A percentile compares a stretch with the other conserved stretches of the same genome.
phyloP scores from a whole-genome alignment of 2,113 vertebrate species.

The Zapornia atra region DNA sequence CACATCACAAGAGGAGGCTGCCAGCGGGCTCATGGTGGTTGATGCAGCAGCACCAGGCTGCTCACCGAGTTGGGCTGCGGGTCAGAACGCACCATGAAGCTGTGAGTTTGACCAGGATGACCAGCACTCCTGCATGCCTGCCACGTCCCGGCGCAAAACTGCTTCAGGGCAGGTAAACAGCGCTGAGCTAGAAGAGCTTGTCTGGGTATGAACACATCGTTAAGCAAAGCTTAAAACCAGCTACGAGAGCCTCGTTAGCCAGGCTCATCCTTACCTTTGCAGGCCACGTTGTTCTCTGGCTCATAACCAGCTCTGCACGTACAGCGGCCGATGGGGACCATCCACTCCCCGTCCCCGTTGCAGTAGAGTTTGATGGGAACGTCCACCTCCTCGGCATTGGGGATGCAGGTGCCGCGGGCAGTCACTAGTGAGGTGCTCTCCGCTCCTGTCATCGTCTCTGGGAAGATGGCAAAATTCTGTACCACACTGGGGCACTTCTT shows the following conservation, averaged over 20 bases:
- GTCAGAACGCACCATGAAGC: fast-evolving
- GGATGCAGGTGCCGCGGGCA: constrained; percentile 91
- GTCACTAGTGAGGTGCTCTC: constrained; percentile 98
- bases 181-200: background rate
- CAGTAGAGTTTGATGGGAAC: constrained; percentile 99
- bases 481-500: constrained; percentile 98
- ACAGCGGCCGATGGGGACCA: constrained; percentile 97
- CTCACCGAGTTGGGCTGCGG: fast-evolving
- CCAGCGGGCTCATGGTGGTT: background rate
- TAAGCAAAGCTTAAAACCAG: background rate
- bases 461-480: constrained; percentile 96
- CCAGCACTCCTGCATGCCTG: background rate
- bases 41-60: fast-evolving
- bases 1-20: background rate
- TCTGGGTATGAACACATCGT: background rate
- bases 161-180: fast-evolving
- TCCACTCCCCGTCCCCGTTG: constrained; percentile 98
- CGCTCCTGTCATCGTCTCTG: constrained; percentile 96
- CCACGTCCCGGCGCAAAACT: background rate
- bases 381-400: constrained; percentile 94
- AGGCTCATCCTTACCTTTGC: constrained; percentile 84
- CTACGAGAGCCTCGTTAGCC: background rate
- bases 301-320: constrained; percentile 97
- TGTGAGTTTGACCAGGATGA: background rate
- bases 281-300: constrained; percentile 91